Evolutionary conservation across 2,888 invertebrate species (phyloP).

Genomic region (Epistrophe grossulariae): DNA sequence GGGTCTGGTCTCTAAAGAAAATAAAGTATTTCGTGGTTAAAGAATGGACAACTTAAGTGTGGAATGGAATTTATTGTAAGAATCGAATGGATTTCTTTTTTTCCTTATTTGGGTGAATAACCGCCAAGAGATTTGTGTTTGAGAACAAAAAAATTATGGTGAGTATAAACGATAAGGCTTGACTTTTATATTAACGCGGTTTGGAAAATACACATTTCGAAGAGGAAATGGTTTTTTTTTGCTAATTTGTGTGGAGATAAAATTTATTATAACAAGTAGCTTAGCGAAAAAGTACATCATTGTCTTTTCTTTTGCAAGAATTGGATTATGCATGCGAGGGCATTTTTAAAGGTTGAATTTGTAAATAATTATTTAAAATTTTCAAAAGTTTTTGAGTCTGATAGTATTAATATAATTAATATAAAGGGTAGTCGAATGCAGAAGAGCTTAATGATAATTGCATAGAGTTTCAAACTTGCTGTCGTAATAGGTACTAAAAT

Average conservation of each 20-base stretch:
- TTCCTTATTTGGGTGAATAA: slow-evolving; percentile 51
- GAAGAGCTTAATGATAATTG: no score
- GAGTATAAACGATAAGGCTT: neutral
- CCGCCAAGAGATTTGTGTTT: slow-evolving; percentile 42
- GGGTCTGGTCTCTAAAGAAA: slow-evolving; percentile 37
- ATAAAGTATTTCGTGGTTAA: slow-evolving; percentile 33
- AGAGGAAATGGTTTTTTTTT: neutral
- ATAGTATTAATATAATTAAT: no score
- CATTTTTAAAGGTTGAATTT: no score
- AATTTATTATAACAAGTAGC: neutral
- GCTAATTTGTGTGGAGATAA: neutral
- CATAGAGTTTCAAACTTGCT: no score
- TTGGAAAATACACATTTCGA: neutral
- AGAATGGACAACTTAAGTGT: slow-evolving; percentile 52
- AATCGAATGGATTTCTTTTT: slow-evolving; percentile 35
- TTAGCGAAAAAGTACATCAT: no score
- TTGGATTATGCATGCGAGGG: no score
- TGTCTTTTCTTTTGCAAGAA: no score
- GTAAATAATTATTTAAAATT: no score
- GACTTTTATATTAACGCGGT: neutral
- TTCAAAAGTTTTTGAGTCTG: no score
- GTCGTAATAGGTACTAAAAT: no score
- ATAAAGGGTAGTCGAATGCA: no score
- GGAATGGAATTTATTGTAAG: slow-evolving; percentile 46
- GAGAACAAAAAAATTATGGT: neutral